Percentiles rank a stretch among this genome's conserved stretches.
phyloP scores from a whole-genome alignment of 2,113 vertebrate genomes.

The Montifringilla adamsi region DNA sequence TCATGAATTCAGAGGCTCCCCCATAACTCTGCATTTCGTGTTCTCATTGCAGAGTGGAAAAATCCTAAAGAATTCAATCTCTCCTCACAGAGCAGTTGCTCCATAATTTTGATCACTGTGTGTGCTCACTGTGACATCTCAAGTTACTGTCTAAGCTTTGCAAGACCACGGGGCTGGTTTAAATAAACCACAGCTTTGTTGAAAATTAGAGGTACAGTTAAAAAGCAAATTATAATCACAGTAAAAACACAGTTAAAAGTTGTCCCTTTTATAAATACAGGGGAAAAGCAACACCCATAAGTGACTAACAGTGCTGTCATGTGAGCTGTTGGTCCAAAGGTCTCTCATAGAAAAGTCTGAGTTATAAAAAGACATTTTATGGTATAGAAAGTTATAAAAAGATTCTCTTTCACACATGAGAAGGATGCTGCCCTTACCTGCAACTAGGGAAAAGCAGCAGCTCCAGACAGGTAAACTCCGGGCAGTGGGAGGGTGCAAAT shows the following conservation, averaged over 20 bases:
- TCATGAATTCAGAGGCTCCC: not conserved
- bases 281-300: not conserved
- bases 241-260: not conserved
- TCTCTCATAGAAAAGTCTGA: not conserved
- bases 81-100: constrained; percentile 44
- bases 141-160: not conserved
- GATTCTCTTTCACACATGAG: not conserved
- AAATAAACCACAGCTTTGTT: not conserved
- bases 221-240: not conserved
- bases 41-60: not conserved
- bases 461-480: not conserved
- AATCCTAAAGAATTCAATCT: constrained; percentile 1
- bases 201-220: not conserved
- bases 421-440: not conserved
- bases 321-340: not conserved
- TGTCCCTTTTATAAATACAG: not conserved
- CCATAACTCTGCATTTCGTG: not conserved
- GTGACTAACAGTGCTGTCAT: not conserved
- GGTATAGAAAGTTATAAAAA: not conserved
- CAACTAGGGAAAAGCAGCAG: not conserved
- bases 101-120: not conserved
- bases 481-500: not conserved
- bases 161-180: not conserved
- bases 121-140: not conserved
- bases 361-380: not conserved